Conservation (phyloP, 2,113 vertebrate species). For the Labeo catla region DNA sequence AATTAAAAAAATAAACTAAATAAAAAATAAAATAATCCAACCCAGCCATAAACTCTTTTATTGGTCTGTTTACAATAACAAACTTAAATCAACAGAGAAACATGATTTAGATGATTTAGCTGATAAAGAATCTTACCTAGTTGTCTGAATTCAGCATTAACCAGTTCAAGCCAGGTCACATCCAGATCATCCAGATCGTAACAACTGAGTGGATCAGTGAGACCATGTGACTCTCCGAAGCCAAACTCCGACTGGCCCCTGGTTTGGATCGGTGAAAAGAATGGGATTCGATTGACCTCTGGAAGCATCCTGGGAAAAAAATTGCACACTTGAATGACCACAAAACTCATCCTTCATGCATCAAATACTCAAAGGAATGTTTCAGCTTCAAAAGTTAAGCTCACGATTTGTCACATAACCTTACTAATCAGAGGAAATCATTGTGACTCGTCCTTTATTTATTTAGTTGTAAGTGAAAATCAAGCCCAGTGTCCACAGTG, state of each 20-base stretch:
- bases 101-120: background rate
- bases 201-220: conserved; percentile 79
- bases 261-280: conserved; percentile 51
- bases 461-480: too few relatives aligned
- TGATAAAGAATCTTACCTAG: conserved; percentile 79
- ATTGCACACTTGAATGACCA: background rate
- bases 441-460: background rate
- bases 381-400: background rate
- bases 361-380: background rate
- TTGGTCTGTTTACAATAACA: background rate
- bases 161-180: conserved; percentile 90
- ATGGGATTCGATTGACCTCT: conserved; percentile 71
- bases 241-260: conserved; percentile 44
- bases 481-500: too few relatives aligned
- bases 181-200: conserved; percentile 97
- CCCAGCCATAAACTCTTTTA: background rate
- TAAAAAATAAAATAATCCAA: background rate
- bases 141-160: conserved; percentile 91
- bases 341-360: background rate
- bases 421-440: background rate
- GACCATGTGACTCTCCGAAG: conserved; percentile 50
- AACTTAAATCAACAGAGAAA: background rate
- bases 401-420: background rate
- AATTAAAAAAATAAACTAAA: too few relatives aligned
- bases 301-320: conserved; percentile 69